Evolutionary conservation across 2,797 vertebrate genomes (phyloP), one percentile per base, ranked within the genome.

Genomic region (Huso huso): DNA sequence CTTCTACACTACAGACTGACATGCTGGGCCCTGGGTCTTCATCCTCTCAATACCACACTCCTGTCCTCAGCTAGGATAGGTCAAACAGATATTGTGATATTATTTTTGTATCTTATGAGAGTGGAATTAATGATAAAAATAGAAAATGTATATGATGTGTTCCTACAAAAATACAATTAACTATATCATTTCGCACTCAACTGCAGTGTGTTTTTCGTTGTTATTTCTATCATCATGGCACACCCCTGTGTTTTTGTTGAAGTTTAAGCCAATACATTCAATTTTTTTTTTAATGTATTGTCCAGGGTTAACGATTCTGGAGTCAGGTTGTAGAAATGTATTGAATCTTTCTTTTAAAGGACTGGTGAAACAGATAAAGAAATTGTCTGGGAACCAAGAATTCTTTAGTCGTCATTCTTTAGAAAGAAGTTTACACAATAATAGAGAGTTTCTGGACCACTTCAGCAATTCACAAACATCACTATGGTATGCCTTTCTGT

Each of bases 51-150:
- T 57, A 59, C 67, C 48, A 72, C 52, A 72, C 61, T 68, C 58
- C 70, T 69, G 68, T 67, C 72, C 67, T 66, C 70, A 71, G 37
- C 74, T 74, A 68, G 82, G 82, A 84, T 82, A 87, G 79, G 81
- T 87, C 81, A 83, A 82, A 76, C 76, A 74, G 73, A 85, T 85
- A 87, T 86, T 85, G 90, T 90, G 89, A 86, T 86, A 84, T 84
- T 91, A 91, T 93, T 94, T 96, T 95, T 95, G 83, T 94, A 95
- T 88, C 85, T 88, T 85, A 75, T 65, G 71, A 88, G 79, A 86
- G 80, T 86, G 85, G 87, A 74, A 81, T 81, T 83, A 84, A 76
- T 74, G 77, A 66, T 71, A 68, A 66, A 59, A 81, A 79, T 72
- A 77, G 64, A 69, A 63, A 62, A 69, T 66, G 63, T 66, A 66